Percentiles rank a stretch among this genome's conserved stretches.
These are phyloP conservation scores for Calycopis cecrops DNA, from an alignment of 1,140 invertebrate genomes.

Conservation along the genomic window DNA sequence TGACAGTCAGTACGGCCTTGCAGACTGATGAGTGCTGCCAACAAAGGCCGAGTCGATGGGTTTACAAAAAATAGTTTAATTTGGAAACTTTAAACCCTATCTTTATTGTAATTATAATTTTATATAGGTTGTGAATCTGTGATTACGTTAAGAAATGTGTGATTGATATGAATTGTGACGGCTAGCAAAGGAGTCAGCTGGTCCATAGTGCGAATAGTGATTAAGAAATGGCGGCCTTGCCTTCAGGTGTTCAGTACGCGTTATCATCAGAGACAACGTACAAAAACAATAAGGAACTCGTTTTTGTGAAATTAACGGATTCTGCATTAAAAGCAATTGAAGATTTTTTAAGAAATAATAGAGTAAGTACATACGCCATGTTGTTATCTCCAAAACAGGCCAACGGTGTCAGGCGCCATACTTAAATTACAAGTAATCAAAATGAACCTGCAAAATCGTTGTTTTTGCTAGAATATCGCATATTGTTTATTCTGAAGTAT, in stretches of 20 bases:
- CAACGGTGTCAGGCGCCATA: conserved; percentile 73
- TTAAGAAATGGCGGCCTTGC: conserved; percentile 93
- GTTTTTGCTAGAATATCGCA: conserved; percentile 40
- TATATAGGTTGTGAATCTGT: conserved; percentile 76
- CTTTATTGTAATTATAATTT: conserved; percentile 75
- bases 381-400: conserved; percentile 71
- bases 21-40: conserved; percentile 74
- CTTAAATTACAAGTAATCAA: conserved; percentile 71
- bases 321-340: conserved; percentile 93
- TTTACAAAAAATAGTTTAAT: conserved; percentile 73
- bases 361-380: conserved; percentile 81
- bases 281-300: conserved; percentile 90
- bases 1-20: conserved; percentile 75
- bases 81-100: conserved; percentile 71
- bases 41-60: conserved; percentile 75
- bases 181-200: conserved; percentile 75
- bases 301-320: conserved; percentile 96
- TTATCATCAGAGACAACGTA: conserved; percentile 91
- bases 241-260: conserved; percentile 95
- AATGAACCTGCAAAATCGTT: conserved; percentile 62
- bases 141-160: conserved; percentile 75
- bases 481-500: conserved; percentile 21
- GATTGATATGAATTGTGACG: conserved; percentile 74
- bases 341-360: conserved; percentile 89
- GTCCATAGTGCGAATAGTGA: conserved; percentile 75